Evolutionary conservation across 23 tunicate species (phyloP).

Genomic region (Corella eumyota): DNA sequence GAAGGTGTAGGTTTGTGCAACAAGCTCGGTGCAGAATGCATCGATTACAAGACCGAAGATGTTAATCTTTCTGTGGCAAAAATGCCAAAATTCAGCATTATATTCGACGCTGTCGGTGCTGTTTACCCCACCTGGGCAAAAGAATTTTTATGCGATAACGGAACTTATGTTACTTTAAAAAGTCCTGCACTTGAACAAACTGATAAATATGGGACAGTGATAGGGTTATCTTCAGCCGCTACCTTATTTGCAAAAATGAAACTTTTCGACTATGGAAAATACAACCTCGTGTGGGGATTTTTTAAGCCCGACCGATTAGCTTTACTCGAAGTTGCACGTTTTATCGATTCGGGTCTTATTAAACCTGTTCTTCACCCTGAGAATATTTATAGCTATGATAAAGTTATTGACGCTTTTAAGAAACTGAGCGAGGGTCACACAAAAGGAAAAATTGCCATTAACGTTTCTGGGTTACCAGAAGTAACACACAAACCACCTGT

Average conservation of each 20-base stretch:
- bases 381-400: constrained; percentile 48
- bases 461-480: constrained; percentile 84
- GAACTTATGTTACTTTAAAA: constrained; percentile 38
- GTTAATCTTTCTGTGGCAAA: constrained; percentile 10
- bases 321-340: constrained; percentile 49
- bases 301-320: constrained; percentile 43
- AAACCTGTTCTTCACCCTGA: constrained; percentile 45
- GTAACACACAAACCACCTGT: constrained; percentile 42
- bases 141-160: constrained; percentile 11
- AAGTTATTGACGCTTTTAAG: constrained; percentile 60
- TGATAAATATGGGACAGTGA: constrained; percentile 33
- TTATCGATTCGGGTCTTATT: constrained; percentile 51
- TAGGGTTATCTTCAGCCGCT: constrained; percentile 22
- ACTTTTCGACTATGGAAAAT: constrained; percentile 1
- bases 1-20: constrained; percentile 31
- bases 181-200: constrained; percentile 36
- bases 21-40: constrained; percentile 52
- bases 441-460: constrained; percentile 69
- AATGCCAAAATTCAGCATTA: constrained; percentile 13
- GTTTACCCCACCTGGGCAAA: constrained; percentile 46
- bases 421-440: constrained; percentile 29
- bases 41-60: constrained; percentile 46
- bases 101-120: constrained; percentile 73
- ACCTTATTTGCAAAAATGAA: too few relatives aligned
- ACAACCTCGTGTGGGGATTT: constrained; percentile 40